Evolutionary conservation across 2,797 vertebrate species (phyloP).

Genomic region (Benthosema pterotum): DNA sequence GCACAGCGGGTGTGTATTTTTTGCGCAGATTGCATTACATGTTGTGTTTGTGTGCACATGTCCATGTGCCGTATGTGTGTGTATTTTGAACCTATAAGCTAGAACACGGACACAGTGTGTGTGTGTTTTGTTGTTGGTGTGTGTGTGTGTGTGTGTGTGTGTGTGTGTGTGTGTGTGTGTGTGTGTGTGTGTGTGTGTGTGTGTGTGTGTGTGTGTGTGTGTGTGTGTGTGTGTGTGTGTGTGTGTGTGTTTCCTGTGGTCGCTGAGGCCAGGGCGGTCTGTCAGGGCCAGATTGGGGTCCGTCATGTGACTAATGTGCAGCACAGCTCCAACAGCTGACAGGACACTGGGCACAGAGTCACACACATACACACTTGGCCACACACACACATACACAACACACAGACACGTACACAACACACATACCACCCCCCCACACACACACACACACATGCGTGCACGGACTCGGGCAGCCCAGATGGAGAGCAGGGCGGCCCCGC

Average conservation of each 20-base stretch:
- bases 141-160: constrained; percentile 5
- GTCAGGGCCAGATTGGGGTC: constrained; percentile 83
- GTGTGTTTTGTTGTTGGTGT: constrained; percentile 26
- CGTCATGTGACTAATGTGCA: constrained; percentile 86
- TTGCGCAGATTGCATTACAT: not conserved
- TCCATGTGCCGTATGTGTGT: not conserved
- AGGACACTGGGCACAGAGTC: constrained; percentile 82
- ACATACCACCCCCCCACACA: constrained; percentile 6
- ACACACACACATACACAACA: constrained; percentile 17
- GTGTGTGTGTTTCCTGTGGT: constrained; percentile 40
- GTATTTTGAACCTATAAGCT: not conserved
- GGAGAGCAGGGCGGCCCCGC: constrained; percentile 73
- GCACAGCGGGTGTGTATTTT: not conserved
- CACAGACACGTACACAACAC: constrained; percentile 43
- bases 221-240: constrained; percentile 23
- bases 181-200: constrained; percentile 18
- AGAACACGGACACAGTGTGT: constrained; percentile 7
- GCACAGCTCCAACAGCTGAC: constrained; percentile 84
- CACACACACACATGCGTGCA: constrained; percentile 23
- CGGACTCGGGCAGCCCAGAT: constrained; percentile 65
- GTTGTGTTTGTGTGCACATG: not conserved
- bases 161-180: not conserved
- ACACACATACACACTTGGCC: constrained; percentile 36
- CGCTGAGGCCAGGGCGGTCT: constrained; percentile 70
- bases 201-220: constrained; percentile 23